phyloP scores from a whole-genome alignment of 2,888 invertebrate species.

The Ormyrus nitidulus region DNA sequence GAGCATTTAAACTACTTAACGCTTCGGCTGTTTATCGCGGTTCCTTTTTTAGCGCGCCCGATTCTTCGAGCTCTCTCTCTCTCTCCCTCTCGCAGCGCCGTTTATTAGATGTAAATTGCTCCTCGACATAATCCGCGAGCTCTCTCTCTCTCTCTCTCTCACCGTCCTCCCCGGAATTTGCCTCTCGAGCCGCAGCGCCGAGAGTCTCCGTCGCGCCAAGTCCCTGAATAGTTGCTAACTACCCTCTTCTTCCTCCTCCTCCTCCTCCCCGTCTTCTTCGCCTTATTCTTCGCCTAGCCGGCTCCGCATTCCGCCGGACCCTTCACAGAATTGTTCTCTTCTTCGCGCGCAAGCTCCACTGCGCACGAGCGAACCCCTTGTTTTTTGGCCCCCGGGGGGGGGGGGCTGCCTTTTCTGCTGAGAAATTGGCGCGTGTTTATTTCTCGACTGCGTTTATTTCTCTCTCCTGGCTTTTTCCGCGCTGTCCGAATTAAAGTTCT shows the following conservation, averaged over 20 bases:
- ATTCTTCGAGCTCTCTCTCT: not conserved
- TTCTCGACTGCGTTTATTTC: too few species aligned
- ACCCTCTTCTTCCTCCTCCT: conserved; percentile 18
- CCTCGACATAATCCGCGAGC: conserved; percentile 47
- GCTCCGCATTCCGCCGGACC: conserved; percentile 20
- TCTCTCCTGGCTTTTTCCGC: too few species aligned
- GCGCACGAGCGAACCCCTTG: not conserved
- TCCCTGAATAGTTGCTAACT: conserved; percentile 53
- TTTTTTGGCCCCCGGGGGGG: not conserved
- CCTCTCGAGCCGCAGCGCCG: conserved; percentile 1
- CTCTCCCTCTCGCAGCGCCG: not conserved
- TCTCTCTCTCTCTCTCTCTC: not conserved
- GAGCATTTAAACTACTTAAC: conserved; percentile 37
- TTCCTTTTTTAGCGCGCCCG: not conserved
- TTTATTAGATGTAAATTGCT: conserved; percentile 57
- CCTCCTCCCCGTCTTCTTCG: too few species aligned
- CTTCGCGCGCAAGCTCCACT: not conserved
- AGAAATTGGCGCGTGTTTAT: too few species aligned
- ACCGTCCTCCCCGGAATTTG: conserved; percentile 28
- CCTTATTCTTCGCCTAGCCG: too few species aligned
- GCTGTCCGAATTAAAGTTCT: too few species aligned
- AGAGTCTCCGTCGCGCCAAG: not conserved
- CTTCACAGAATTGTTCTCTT: conserved; percentile 41
- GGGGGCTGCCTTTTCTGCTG: too few species aligned
- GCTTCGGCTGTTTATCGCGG: not conserved